Conservation (phyloP, 1,140 invertebrate genomes). For the Mercenaria mercenaria region DNA sequence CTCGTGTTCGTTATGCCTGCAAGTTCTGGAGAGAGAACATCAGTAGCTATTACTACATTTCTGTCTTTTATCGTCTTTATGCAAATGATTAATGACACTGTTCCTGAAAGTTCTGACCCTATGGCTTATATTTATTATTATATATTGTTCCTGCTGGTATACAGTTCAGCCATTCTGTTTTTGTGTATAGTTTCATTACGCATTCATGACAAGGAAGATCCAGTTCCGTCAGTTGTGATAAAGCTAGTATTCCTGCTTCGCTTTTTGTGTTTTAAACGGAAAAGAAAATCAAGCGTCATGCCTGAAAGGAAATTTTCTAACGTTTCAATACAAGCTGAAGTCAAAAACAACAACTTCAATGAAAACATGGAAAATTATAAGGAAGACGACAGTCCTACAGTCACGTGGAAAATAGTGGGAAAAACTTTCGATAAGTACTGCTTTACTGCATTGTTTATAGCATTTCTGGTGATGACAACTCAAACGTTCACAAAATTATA, state of each 20-base stretch:
- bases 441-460: neutral
- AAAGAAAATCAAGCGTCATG: neutral
- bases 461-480: neutral
- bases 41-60: slow-evolving; percentile 88
- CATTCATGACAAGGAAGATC: slow-evolving; percentile 2
- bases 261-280: neutral
- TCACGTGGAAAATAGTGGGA: slow-evolving; percentile 51
- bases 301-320: neutral
- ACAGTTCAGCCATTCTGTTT: slow-evolving; percentile 41
- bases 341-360: neutral
- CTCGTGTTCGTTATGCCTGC: slow-evolving; percentile 88
- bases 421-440: slow-evolving; percentile 49
- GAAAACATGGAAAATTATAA: neutral
- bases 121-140: slow-evolving; percentile 81
- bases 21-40: slow-evolving; percentile 88
- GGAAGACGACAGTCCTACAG: neutral
- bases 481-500: neutral
- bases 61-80: slow-evolving; percentile 89
- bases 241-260: neutral
- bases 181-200: slow-evolving; percentile 10
- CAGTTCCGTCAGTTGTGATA: neutral
- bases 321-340: neutral
- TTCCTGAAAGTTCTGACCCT: slow-evolving; percentile 88
- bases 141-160: neutral
- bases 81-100: slow-evolving; percentile 87